Evolutionary conservation across 2,113 vertebrate genomes (phyloP), one percentile per base, ranked within the genome.

Genomic region (Trogon surrucura): DNA sequence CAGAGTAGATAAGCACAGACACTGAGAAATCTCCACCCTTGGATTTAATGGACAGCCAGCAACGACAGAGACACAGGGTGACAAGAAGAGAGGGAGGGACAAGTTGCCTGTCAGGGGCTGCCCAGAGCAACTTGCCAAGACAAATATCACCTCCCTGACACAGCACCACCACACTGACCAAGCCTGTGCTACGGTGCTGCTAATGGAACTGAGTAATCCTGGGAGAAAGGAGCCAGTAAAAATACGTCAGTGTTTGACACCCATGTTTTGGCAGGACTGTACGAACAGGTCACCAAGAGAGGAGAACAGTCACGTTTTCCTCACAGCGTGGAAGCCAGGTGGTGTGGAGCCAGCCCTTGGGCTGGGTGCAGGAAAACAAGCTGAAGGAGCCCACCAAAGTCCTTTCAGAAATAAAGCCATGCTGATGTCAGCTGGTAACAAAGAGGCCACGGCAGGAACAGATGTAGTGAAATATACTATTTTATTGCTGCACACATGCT

Each of bases 401-500:
- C 67, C 45, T 64, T 65, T 60, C 50, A 38, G 85, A 95, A 93
- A 64, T 10, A 66, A 89, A 91, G 83, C 47, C 38, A 48, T 1
- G 0, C 27, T 44, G 67, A 54, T 20, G 6, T 29, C 80, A 16
- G 34, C 5, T 41, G 85, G 66, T 85, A 93, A 97, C n/a, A 89
- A 66, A 95, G 47, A 90, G 41, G 70, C 38, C 71, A 71, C 30
- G 65, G 74, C 27, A 48, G 66, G 80, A 64, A 57, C 32, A 89
- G 60, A 74, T 73, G 60, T 88, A 92, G 89, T 94, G 89, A 97
- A 97, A 95, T 97, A 96, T 71, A 96, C 73, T 93, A 48, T 96
- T 98, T 98, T 98, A 98, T 98, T 98, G 92, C 90, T 97, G 95
- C 96, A 93, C 90, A 89, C 88, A 96, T 92, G 87, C 91, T 71